Percentiles rank a stretch among this genome's conserved stretches.
Conservation (phyloP, 2,888 invertebrate species). For the Clunio marinus region DNA sequence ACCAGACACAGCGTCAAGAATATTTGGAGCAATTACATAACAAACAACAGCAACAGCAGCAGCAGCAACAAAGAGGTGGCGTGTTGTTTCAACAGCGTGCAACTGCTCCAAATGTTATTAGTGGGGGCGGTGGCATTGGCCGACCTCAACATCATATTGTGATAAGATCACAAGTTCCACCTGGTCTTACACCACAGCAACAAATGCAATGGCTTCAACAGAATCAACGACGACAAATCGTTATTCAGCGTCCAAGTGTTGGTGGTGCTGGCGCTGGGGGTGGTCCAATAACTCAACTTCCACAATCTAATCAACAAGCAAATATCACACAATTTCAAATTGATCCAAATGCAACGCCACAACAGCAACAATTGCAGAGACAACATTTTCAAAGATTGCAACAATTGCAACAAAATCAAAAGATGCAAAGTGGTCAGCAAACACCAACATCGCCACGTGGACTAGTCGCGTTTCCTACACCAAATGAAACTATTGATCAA, state of each 20-base stretch:
- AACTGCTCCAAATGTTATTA: slow-evolving; percentile 51
- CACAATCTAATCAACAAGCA: slow-evolving; percentile 45
- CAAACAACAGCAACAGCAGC: slow-evolving; percentile 50
- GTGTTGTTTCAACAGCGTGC: slow-evolving; percentile 53
- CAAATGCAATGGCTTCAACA: slow-evolving; percentile 64
- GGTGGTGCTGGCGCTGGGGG: slow-evolving; percentile 45
- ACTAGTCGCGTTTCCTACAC: slow-evolving; percentile 14
- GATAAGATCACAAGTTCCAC: slow-evolving; percentile 64
- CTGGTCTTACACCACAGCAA: slow-evolving; percentile 60
- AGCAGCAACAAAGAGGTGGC: slow-evolving; percentile 55
- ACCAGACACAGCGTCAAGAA: slow-evolving; percentile 46
- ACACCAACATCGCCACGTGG: slow-evolving; percentile 42
- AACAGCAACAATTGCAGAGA: slow-evolving; percentile 52
- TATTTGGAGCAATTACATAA: slow-evolving; percentile 55
- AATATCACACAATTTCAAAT: slow-evolving; percentile 41
- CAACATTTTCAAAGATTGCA: slow-evolving; percentile 45
- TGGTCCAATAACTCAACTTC: not conserved
- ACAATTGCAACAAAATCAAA: slow-evolving; percentile 47
- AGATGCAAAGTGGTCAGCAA: slow-evolving; percentile 45
- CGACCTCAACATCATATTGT: slow-evolving; percentile 60
- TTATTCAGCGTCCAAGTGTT: slow-evolving; percentile 51
- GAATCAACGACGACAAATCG: slow-evolving; percentile 61
- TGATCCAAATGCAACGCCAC: slow-evolving; percentile 43
- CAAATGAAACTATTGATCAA: not conserved
- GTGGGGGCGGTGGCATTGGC: no score